Base-by-base conservation (phyloP, 2,888 invertebrate species). In the Orthonevra nobilis region DNA sequence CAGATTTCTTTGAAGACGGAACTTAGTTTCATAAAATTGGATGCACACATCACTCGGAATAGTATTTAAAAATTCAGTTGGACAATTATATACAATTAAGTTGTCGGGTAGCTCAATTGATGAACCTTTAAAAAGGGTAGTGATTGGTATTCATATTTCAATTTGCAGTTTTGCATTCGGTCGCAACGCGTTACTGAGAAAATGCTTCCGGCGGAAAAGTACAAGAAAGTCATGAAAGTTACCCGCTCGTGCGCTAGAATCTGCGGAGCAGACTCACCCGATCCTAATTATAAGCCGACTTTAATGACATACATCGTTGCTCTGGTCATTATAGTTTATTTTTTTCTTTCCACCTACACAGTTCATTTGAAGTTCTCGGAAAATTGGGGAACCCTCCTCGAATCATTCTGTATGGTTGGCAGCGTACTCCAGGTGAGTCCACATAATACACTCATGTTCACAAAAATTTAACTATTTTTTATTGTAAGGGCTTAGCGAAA, bases 341-440 rank as follows among this genome's bases (percentile, higher is more conserved):
- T 72, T 5, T 14, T 61, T 34, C 69, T 66, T 34, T 48, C 81
- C 1, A 10, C 20, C 0, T 77, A 68, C 36, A 82, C 77, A 0
- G 63, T 77, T 1, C 36, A 38, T 3, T 2, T 66, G 5, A 60
- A 58, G 20, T 4, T 68, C 3, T 19, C 42, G 0, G 77, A 81
- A 14, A 32, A 60, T 12, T 63, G 60, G 44, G 44, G 30, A n/a
- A 36, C 46, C 0, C 3, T 73, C 0, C n/a, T 82, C 30, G 69
- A 77, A 20, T 32, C 74, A 1, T 72, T 73, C n/a, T 81, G 81
- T 10, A 70, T 81, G 63, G 20, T 77, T 0, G 77, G 81, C 1
- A 54, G 63, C 10, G 69, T 50, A 4, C 17, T 72, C 6, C 64
- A 79, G 60, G 79, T 79, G 6, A 3, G 4, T n/a, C n/a, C 4